Evolutionary conservation across 2,797 vertebrate genomes (phyloP).

Genomic region (Chloroceryle amazona): DNA sequence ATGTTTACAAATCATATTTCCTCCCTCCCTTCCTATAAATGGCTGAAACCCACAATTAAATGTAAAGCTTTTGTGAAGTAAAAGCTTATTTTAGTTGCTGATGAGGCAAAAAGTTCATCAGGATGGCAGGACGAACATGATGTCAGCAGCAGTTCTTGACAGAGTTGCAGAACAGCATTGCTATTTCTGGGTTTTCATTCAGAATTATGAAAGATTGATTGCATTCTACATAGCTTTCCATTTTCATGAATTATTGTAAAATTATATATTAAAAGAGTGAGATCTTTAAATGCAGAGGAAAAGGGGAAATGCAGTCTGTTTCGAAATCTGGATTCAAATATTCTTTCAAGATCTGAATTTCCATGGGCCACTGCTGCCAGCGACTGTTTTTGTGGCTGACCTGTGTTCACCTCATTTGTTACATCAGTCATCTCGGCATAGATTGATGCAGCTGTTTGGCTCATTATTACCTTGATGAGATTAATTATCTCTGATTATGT

Average conservation of each 20-base stretch:
- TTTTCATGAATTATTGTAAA: slow-evolving; percentile 65
- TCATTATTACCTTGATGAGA: slow-evolving; percentile 32
- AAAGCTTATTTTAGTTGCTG: slow-evolving; percentile 51
- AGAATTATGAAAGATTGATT: slow-evolving; percentile 65
- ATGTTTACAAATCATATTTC: slow-evolving; percentile 14
- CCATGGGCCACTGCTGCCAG: background rate
- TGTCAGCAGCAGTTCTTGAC: slow-evolving; percentile 56
- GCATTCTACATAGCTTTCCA: slow-evolving; percentile 34
- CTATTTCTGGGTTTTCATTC: slow-evolving; percentile 67
- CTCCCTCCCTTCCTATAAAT: slow-evolving; percentile 1
- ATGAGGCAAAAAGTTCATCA: slow-evolving; percentile 58
- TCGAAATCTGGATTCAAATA: background rate
- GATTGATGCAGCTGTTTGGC: slow-evolving; percentile 24
- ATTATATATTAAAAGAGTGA: slow-evolving; percentile 44
- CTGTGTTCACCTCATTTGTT: slow-evolving; percentile 13
- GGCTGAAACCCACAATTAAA: slow-evolving; percentile 37
- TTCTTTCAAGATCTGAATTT: slow-evolving; percentile 9
- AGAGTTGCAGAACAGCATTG: slow-evolving; percentile 56
- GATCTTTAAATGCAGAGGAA: slow-evolving; percentile 28
- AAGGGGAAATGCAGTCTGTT: background rate
- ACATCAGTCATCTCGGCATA: background rate
- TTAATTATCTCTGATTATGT: slow-evolving; percentile 34
- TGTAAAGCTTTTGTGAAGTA: slow-evolving; percentile 32
- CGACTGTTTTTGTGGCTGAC: background rate
- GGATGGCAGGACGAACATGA: slow-evolving; percentile 6